phyloP scores from a whole-genome alignment of 2,113 vertebrate species.

The Solea solea region DNA sequence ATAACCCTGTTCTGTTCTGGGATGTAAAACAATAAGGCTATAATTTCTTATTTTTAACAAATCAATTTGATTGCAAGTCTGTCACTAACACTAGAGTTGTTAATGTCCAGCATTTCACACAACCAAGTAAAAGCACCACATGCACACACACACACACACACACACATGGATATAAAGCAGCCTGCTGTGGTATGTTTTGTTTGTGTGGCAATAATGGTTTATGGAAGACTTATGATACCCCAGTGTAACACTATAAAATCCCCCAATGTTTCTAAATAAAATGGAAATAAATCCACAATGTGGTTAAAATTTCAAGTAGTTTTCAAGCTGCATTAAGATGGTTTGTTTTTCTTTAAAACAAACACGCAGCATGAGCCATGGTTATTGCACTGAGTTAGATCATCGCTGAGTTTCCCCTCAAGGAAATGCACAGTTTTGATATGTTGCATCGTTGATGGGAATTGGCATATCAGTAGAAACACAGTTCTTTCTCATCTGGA shows the following conservation, averaged over 20 bases:
- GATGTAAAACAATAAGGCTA: too few relatives aligned
- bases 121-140: not conserved
- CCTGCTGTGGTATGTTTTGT: not conserved
- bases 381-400: not conserved
- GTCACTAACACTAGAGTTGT: not conserved
- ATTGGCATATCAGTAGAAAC: too few relatives aligned
- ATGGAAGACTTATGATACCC: not conserved
- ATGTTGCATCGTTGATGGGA: too few relatives aligned
- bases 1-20: too few relatives aligned
- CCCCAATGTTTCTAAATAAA: not conserved
- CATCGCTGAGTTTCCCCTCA: not conserved
- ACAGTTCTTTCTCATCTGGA: too few relatives aligned
- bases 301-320: not conserved
- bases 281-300: not conserved
- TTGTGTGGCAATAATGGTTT: not conserved
- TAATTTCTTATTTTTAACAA: too few relatives aligned
- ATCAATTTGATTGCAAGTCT: too few relatives aligned
- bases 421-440: too few relatives aligned
- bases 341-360: not conserved
- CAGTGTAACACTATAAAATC: not conserved
- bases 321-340: not conserved
- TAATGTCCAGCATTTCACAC: not conserved
- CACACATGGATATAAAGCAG: not conserved
- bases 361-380: not conserved
- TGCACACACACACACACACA: not conserved